These are phyloP conservation scores for Drosophila micromelanica DNA, from an alignment of 1,140 invertebrate species.

Conservation along the genomic window DNA sequence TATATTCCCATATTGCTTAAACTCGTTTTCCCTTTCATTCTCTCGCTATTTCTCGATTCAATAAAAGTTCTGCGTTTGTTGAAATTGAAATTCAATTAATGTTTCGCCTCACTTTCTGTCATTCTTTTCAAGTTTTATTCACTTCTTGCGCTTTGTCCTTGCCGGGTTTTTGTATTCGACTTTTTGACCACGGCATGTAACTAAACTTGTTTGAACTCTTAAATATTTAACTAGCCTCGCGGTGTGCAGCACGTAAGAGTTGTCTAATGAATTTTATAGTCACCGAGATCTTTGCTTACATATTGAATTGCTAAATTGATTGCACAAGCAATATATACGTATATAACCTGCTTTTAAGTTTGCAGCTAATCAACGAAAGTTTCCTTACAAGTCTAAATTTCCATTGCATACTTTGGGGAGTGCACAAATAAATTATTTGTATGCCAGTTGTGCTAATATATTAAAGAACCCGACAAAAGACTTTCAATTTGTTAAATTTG, in stretches of 20 bases:
- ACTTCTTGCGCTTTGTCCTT: slow-evolving; percentile 12
- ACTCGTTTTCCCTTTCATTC: not conserved
- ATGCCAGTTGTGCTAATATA: slow-evolving; percentile 4
- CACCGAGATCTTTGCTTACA: slow-evolving; percentile 27
- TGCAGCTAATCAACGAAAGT: slow-evolving; percentile 6
- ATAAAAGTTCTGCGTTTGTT: slow-evolving; percentile 68
- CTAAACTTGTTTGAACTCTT: slow-evolving; percentile 70
- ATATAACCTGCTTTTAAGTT: not conserved
- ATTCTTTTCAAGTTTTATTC: slow-evolving; percentile 11
- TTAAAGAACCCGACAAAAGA: no score
- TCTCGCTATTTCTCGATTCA: slow-evolving; percentile 28
- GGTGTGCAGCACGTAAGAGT: slow-evolving; percentile 53
- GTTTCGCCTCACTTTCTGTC: slow-evolving; percentile 43
- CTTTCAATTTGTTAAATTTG: slow-evolving; percentile 22
- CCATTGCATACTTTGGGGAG: not conserved
- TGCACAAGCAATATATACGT: slow-evolving; percentile 15
- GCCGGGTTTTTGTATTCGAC: slow-evolving; percentile 24
- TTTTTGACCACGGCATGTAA: slow-evolving; percentile 61
- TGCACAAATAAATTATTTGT: not conserved
- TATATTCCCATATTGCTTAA: slow-evolving; percentile 8
- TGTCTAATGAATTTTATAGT: slow-evolving; percentile 81
- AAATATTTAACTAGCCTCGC: slow-evolving; percentile 78
- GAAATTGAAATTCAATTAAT: slow-evolving; percentile 79
- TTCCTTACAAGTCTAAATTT: not conserved
- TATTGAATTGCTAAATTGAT: slow-evolving; percentile 47